Evolutionary conservation across 2,113 vertebrate species (phyloP), one percentile per base, ranked within the genome.

Genomic region (Oncorhynchus masou): DNA sequence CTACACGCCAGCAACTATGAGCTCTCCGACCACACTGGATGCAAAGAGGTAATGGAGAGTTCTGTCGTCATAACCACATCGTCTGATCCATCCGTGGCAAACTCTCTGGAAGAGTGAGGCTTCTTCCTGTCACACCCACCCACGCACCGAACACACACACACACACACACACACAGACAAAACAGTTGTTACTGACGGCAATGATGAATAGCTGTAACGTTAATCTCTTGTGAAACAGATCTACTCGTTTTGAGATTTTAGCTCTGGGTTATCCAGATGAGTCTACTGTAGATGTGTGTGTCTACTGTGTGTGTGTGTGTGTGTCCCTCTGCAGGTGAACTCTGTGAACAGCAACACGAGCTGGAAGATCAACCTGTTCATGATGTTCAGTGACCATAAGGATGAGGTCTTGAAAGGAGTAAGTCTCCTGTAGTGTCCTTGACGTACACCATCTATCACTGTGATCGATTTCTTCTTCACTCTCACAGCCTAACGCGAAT

Each of bases 311-410:
- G 5, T 31, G 70, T 48, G 70, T 54, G 71, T 60, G 64, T 70
- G 60, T 20, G 34, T 70, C 29, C 34, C 13, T 69, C n/a, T 48
- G 20, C 22, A 62, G 15, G 67, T 62, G 1, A 97, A 97, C 85
- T 96, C 96, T 0, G 94, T 97, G 83, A 97, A 96, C 85, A 94
- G 95, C 88, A 96, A 95, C 88, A 96, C 96, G 83, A 96, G 95
- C 91, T 97, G 96, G 96, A 97, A 97, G 91, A 96, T 96, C 89
- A 97, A 94, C 92, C 87, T 97, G 51, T 97, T 96, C 76, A 97
- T 97, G 96, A 95, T 95, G 91, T 96, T 92, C 88, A 90, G 93
- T 0, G 95, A 97, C 81, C 94, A 97, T 87, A 92, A 94, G 91
- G 96, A 96, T 79, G 96, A 96, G 87, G 95, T 95, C 83, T 85